A percentile compares a stretch with the other conserved stretches of the same genome.
These are phyloP conservation scores for Chrosomus eos DNA, from an alignment of 2,797 vertebrate genomes.

Conservation along the genomic window DNA sequence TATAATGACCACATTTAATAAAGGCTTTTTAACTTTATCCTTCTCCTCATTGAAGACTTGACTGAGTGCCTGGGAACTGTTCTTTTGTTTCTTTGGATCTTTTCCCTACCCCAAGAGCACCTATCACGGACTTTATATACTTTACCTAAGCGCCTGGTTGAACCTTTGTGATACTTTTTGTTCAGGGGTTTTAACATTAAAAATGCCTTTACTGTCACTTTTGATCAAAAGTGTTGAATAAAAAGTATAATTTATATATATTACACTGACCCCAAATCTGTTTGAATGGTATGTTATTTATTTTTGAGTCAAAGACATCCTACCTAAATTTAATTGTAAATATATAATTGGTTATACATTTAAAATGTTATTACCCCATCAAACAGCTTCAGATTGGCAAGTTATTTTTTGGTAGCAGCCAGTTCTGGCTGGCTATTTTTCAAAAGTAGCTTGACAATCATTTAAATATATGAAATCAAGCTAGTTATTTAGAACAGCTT, in stretches of 20 bases:
- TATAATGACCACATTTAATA: no score
- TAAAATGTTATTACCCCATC: neutral
- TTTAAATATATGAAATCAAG: neutral
- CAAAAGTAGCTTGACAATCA: neutral
- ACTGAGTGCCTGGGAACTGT: no score
- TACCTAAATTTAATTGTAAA: neutral
- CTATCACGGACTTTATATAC: no score
- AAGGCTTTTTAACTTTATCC: no score
- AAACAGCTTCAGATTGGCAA: neutral
- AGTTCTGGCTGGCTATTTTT: neutral
- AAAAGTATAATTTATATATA: no score
- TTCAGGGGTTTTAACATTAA: neutral
- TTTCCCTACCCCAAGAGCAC: no score
- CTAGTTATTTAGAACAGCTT: neutral
- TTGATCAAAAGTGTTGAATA: neutral
- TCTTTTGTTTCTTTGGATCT: no score
- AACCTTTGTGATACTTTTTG: no score
- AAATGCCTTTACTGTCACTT: neutral
- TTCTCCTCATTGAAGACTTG: no score
- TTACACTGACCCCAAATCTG: no score
- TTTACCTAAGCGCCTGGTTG: no score
- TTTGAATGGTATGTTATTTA: no score
- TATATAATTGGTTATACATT: neutral
- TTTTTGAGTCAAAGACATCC: neutral
- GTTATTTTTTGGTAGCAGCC: neutral